Evolutionary conservation across 2,113 vertebrate genomes (phyloP).

Genomic region (Hystrix cristata): DNA sequence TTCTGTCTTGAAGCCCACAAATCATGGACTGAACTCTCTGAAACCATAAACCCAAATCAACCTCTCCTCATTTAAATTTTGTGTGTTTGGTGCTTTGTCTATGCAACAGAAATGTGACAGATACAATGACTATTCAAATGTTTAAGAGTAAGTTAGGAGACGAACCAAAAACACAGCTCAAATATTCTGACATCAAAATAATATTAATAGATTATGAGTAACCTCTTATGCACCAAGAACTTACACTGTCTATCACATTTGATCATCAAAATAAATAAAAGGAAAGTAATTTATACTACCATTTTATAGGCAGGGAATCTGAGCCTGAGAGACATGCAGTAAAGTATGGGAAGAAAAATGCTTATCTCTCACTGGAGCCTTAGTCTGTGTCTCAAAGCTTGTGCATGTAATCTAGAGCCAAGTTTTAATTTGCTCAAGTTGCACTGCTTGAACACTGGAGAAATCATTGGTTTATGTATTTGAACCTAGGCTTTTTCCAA

Average conservation of each 20-base stretch:
- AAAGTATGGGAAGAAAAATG: background rate
- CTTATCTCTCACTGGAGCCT: background rate
- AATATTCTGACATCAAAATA: background rate
- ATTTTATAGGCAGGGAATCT: background rate
- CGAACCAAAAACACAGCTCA: background rate
- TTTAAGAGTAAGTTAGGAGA: conserved; percentile 3
- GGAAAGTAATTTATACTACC: background rate
- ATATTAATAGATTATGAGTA: background rate
- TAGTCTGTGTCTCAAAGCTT: background rate
- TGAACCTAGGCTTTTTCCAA: background rate
- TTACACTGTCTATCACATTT: background rate
- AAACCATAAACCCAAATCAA: background rate
- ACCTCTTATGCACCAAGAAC: background rate
- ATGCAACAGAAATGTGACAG: background rate
- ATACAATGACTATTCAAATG: background rate
- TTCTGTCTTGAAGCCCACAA: background rate
- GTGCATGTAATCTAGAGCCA: background rate
- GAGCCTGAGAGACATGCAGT: background rate
- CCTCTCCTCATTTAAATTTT: background rate
- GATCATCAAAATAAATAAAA: background rate
- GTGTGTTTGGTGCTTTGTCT: background rate
- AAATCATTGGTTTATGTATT: background rate
- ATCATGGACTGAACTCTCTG: background rate
- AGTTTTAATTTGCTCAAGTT: background rate
- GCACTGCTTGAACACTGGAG: background rate